Evolutionary conservation across 2,888 invertebrate genomes (phyloP).

Genomic region (Calliscelio sp.): DNA sequence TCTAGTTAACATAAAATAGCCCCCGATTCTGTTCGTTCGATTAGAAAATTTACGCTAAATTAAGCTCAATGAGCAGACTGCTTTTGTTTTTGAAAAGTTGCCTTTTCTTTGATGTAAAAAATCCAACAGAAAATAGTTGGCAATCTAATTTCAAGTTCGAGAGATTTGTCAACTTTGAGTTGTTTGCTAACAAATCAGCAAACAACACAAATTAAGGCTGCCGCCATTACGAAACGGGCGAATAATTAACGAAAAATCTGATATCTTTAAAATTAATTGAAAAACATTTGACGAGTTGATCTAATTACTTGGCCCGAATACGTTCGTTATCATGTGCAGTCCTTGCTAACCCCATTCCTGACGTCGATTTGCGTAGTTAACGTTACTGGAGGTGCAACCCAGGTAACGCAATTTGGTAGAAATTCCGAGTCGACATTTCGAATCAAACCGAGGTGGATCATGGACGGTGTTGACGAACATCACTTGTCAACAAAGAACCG

Average conservation of each 20-base stretch:
- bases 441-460: slow-evolving; percentile 15
- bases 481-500: slow-evolving; percentile 35
- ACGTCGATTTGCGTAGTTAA: slow-evolving; percentile 61
- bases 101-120: background rate
- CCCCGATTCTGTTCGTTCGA: slow-evolving; percentile 22
- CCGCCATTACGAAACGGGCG: background rate
- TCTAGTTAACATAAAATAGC: slow-evolving; percentile 45
- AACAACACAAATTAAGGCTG: slow-evolving; percentile 17
- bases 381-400: slow-evolving; percentile 45
- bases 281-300: slow-evolving; percentile 37
- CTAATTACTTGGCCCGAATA: slow-evolving; percentile 13
- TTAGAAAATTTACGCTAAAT: slow-evolving; percentile 37
- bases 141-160: too few relatives aligned
- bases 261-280: slow-evolving; percentile 26
- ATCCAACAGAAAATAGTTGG: too few relatives aligned
- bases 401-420: slow-evolving; percentile 52
- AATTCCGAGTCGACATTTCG: slow-evolving; percentile 43
- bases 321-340: slow-evolving; percentile 43
- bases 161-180: too few relatives aligned
- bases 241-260: slow-evolving; percentile 41
- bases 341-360: slow-evolving; percentile 29
- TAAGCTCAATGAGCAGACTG: slow-evolving; percentile 8
- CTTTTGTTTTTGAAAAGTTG: background rate
- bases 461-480: slow-evolving; percentile 39
- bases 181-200: slow-evolving; percentile 22